Evolutionary conservation across 1,140 invertebrate species (phyloP).

Genomic region (Dendroctonus valens): DNA sequence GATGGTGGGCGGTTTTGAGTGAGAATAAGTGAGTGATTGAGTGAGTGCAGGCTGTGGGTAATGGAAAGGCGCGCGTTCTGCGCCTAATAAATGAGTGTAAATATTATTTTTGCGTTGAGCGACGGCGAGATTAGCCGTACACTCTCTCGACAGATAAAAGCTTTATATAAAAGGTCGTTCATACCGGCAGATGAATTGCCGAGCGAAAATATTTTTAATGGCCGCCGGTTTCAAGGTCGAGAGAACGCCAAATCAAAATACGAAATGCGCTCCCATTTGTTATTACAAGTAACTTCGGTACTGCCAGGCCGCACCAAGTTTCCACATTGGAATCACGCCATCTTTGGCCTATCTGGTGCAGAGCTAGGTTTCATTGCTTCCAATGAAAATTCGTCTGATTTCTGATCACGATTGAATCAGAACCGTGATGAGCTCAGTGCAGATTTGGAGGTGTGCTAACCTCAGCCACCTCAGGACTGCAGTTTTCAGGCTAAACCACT

Average conservation of each 20-base stretch:
- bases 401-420: too few species aligned
- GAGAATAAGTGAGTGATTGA: too few species aligned
- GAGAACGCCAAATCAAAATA: constrained; percentile 30
- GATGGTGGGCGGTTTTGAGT: too few species aligned
- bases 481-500: too few species aligned
- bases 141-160: constrained; percentile 17
- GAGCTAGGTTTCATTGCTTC: too few species aligned
- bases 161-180: constrained; percentile 34
- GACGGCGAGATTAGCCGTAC: background rate
- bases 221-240: constrained; percentile 30
- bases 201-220: constrained; percentile 32
- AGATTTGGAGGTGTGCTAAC: too few species aligned
- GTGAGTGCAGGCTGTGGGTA: too few species aligned
- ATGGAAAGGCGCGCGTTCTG: too few species aligned
- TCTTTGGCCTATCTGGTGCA: too few species aligned
- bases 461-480: too few species aligned
- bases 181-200: constrained; percentile 32
- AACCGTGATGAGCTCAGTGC: too few species aligned
- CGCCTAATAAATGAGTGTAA: background rate
- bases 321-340: background rate
- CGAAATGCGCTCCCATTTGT: constrained; percentile 29
- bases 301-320: background rate
- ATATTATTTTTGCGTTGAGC: constrained; percentile 14
- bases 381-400: too few species aligned
- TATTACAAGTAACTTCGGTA: constrained; percentile 17